These are phyloP conservation scores for Drosophila sechellia DNA, from an alignment of 1,140 invertebrate species.

Conservation along the genomic window DNA sequence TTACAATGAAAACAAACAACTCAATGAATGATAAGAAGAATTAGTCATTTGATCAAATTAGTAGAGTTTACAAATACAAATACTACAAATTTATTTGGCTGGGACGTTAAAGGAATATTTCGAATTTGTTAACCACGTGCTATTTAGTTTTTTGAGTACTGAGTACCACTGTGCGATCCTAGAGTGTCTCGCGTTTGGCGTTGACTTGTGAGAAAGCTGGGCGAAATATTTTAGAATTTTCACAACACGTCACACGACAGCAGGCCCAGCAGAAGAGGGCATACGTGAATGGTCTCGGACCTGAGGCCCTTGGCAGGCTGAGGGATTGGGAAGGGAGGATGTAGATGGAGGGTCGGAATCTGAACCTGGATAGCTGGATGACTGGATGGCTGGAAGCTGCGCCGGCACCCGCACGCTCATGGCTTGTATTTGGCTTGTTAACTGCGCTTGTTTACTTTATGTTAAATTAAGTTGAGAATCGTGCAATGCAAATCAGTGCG, in stretches of 20 bases:
- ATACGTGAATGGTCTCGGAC: slow-evolving; percentile 36
- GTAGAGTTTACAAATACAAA: too few relatives aligned
- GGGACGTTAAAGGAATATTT: too few relatives aligned
- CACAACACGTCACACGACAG: slow-evolving; percentile 75
- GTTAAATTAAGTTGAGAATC: slow-evolving; percentile 84
- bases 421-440: slow-evolving; percentile 83
- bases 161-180: slow-evolving; percentile 48
- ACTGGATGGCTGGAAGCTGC: slow-evolving; percentile 18
- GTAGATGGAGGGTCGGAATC: slow-evolving; percentile 8
- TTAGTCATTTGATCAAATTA: too few relatives aligned
- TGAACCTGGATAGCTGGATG: neutral
- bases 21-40: too few relatives aligned
- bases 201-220: slow-evolving; percentile 75
- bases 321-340: slow-evolving; percentile 40
- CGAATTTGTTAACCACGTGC: neutral
- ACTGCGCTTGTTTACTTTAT: slow-evolving; percentile 84
- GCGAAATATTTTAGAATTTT: slow-evolving; percentile 78
- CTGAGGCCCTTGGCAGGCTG: slow-evolving; percentile 27
- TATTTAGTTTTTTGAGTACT: neutral
- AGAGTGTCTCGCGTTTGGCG: slow-evolving; percentile 72
- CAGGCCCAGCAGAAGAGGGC: slow-evolving; percentile 11
- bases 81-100: too few relatives aligned
- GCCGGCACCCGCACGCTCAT: slow-evolving; percentile 75
- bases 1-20: too few relatives aligned
- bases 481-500: slow-evolving; percentile 84